These are phyloP conservation scores for Halocynthia aurantium DNA, from an alignment of 23 tunicate species.

Conservation along the genomic window DNA sequence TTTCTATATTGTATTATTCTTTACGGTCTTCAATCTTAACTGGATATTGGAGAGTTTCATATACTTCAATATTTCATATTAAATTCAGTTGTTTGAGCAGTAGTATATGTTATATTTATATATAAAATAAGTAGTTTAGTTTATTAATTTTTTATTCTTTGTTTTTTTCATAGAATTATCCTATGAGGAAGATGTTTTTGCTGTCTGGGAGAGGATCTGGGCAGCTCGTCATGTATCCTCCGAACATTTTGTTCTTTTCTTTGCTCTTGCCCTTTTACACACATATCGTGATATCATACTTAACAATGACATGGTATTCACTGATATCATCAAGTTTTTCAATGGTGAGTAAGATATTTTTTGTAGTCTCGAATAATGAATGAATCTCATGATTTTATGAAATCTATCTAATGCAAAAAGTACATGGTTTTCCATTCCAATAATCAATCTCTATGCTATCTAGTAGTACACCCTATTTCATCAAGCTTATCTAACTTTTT, in stretches of 20 bases:
- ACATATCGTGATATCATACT: conserved; percentile 76
- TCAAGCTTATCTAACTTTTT: no score
- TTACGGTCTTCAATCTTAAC: background rate
- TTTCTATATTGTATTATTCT: background rate
- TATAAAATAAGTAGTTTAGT: no score
- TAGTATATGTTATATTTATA: no score
- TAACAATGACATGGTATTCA: conserved; percentile 89
- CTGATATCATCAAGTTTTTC: conserved; percentile 89
- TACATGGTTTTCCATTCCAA: no score
- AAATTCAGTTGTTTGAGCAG: no score
- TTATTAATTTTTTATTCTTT: background rate
- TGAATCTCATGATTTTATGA: no score
- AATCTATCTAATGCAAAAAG: no score
- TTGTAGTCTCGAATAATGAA: background rate
- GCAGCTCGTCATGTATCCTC: conserved; percentile 74
- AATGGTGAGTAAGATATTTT: conserved; percentile 43
- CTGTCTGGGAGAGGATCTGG: conserved; percentile 91
- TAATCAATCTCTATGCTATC: no score
- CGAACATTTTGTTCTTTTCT: conserved; percentile 75
- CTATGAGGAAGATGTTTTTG: conserved; percentile 79
- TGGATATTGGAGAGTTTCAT: no score
- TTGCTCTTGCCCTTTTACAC: conserved; percentile 83
- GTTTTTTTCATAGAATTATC: conserved; percentile 58
- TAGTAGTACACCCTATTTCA: no score
- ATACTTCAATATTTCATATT: no score